Percentiles rank a stretch among this genome's conserved stretches.
phyloP scores from a whole-genome alignment of 2,797 vertebrate genomes.

The Muscicapa striata region DNA sequence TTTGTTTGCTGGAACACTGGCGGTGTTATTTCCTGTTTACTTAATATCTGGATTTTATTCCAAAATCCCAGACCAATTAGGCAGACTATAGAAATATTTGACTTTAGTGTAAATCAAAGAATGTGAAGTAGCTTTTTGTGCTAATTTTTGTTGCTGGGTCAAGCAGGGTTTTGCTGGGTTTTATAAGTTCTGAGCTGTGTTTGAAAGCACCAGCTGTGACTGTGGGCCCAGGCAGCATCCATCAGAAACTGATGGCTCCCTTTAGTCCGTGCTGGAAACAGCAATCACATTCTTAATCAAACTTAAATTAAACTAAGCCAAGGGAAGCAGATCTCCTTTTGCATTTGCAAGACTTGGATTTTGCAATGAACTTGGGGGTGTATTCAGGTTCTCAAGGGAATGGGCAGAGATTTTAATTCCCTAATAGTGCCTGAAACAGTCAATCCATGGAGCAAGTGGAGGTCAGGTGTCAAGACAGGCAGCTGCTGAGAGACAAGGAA shows the following conservation, averaged over 20 bases:
- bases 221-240: not conserved
- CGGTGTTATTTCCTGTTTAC: constrained; percentile 40
- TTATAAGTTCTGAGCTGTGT: not conserved
- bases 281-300: not conserved
- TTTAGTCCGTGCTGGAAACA: not conserved
- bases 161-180: not conserved
- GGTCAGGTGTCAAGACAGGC: constrained; percentile 56
- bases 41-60: constrained; percentile 8
- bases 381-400: not conserved
- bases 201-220: not conserved
- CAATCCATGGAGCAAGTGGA: constrained; percentile 49
- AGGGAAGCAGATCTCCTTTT: not conserved
- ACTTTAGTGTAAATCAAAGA: constrained; percentile 11
- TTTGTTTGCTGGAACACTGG: constrained; percentile 20
- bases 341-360: not conserved
- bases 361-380: not conserved
- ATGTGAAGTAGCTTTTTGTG: not conserved
- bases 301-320: not conserved
- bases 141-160: constrained; percentile 20
- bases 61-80: constrained; percentile 32
- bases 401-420: constrained; percentile 50
- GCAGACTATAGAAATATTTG: constrained; percentile 1
- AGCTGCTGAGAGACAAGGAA: constrained; percentile 43
- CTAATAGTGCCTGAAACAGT: constrained; percentile 28
- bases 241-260: not conserved